Percentiles rank a stretch among this genome's conserved stretches.
Conservation (phyloP, 2,888 invertebrate species). For the Tromatobia lineatoria region DNA sequence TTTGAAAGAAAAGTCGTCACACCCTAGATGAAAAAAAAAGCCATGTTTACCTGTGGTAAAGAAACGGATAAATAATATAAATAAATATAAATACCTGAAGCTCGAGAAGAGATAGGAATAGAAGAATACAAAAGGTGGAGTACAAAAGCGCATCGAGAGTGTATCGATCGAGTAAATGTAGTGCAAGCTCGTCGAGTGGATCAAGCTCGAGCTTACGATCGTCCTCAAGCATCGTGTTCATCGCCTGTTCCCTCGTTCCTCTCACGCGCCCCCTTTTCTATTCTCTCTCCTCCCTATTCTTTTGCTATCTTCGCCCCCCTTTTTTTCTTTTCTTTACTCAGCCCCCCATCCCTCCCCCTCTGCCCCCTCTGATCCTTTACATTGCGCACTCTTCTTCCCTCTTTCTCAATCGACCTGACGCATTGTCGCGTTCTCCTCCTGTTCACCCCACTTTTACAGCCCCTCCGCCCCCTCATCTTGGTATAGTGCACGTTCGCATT, state of each 20-base stretch:
- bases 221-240: conserved; percentile 57
- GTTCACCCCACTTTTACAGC: conserved; percentile 2
- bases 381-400: conserved; percentile 38
- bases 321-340: conserved; percentile 21
- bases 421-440: conserved; percentile 44
- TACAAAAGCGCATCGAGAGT: conserved; percentile 39
- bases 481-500: conserved; percentile 37
- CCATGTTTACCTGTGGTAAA: background rate
- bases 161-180: conserved; percentile 28
- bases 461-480: background rate
- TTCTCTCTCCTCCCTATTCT: conserved; percentile 3
- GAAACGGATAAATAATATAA: background rate
- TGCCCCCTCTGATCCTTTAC: too few relatives aligned
- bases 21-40: background rate
- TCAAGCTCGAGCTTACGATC: conserved; percentile 59
- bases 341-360: conserved; percentile 12
- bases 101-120: background rate
- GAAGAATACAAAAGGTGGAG: background rate
- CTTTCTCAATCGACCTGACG: conserved; percentile 61
- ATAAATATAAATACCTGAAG: conserved; percentile 8
- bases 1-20: background rate
- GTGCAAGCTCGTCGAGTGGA: conserved; percentile 54
- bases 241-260: conserved; percentile 9
- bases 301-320: background rate
- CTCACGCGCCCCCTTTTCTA: background rate